Conservation (phyloP, 2,113 vertebrate species). For the Falcunculus frontatus region DNA sequence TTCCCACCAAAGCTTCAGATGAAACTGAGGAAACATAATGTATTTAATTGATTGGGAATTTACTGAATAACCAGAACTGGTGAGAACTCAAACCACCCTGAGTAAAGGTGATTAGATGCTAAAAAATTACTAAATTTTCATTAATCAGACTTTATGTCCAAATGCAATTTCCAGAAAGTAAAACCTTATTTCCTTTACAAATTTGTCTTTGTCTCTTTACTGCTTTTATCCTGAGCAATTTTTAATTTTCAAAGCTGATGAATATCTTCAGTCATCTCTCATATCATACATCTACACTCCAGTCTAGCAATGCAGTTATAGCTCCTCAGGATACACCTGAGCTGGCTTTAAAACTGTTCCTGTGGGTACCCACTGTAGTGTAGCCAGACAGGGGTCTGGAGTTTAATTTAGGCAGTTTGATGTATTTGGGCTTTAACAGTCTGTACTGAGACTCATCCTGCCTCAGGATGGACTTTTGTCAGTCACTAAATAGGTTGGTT, state of each 20-base stretch:
- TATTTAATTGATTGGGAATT: neutral
- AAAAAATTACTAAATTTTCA: neutral
- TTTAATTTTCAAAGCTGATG: slow-evolving; percentile 21
- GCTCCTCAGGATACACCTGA: neutral
- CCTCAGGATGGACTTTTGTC: neutral
- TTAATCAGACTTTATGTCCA: neutral
- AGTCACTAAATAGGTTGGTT: neutral
- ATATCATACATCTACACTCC: neutral
- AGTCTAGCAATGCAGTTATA: neutral
- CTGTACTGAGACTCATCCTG: neutral
- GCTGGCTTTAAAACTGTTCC: neutral
- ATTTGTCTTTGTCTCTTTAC: slow-evolving; percentile 23
- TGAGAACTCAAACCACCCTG: neutral
- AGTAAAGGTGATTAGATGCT: neutral
- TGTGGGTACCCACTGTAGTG: neutral
- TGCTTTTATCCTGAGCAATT: neutral
- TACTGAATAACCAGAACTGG: neutral
- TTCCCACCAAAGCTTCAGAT: neutral
- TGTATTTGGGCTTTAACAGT: neutral
- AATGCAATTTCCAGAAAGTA: slow-evolving; percentile 26
- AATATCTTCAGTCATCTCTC: neutral
- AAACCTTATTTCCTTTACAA: slow-evolving; percentile 35
- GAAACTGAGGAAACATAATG: neutral
- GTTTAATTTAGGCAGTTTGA: neutral
- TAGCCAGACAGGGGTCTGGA: neutral